A percentile compares a stretch with the other conserved stretches of the same genome.
Conservation (phyloP, 2,888 invertebrate genomes). For the Rotaria socialis region DNA sequence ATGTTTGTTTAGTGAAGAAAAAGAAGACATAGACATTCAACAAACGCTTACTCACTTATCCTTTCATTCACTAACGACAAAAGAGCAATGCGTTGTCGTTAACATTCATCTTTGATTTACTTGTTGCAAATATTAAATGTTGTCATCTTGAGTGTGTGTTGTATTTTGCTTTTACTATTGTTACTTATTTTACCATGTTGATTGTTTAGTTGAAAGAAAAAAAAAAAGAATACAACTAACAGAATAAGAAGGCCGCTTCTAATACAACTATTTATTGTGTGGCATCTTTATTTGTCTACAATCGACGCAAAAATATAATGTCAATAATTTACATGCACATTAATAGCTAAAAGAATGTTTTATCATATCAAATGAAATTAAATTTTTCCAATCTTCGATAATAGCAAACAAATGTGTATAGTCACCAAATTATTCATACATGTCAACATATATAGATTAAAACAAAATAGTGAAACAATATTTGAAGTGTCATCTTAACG, state of each 20-base stretch:
- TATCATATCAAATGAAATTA: conserved; percentile 10
- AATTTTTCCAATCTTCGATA: neutral
- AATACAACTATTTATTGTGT: conserved; percentile 11
- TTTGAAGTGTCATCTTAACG: neutral
- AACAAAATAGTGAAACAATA: neutral
- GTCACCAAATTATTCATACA: conserved; percentile 2
- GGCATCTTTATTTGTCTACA: conserved; percentile 29
- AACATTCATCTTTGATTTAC: conserved; percentile 26
- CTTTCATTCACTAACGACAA: conserved; percentile 5
- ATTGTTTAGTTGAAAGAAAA: conserved; percentile 18
- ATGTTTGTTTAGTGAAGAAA: conserved; percentile 23
- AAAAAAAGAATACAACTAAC: conserved; percentile 6
- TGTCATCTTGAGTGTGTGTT: conserved; percentile 17
- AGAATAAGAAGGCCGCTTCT: conserved; percentile 2
- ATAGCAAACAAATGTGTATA: neutral
- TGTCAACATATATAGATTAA: neutral
- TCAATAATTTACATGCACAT: conserved; percentile 19
- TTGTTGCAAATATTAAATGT: conserved; percentile 37
- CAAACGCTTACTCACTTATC: conserved; percentile 29
- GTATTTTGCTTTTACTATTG: neutral
- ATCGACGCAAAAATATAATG: conserved; percentile 21
- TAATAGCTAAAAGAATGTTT: conserved; percentile 21
- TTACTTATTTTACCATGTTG: neutral
- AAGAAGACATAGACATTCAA: conserved; percentile 26
- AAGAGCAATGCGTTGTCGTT: neutral